A percentile compares a stretch with the other conserved stretches of the same genome.
Evolutionary conservation across 2,797 vertebrate species (phyloP).

Genomic region (Sebastes goodei): DNA sequence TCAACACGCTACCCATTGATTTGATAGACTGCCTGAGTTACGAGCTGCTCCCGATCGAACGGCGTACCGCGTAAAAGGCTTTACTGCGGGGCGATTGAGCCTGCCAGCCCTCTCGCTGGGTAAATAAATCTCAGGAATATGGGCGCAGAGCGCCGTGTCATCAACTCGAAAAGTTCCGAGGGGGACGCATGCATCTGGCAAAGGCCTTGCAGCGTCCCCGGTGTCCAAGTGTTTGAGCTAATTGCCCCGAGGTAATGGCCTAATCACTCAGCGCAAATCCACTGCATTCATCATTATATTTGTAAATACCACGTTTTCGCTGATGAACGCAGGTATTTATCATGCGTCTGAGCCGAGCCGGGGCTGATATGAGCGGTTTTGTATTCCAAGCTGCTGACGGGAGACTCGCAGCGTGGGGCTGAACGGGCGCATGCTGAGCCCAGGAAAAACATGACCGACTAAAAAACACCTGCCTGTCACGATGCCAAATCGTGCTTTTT

Average conservation of each 20-base stretch:
- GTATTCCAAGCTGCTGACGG: not conserved
- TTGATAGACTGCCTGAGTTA: slow-evolving; percentile 80
- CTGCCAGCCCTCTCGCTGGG: slow-evolving; percentile 64
- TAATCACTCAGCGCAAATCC: slow-evolving; percentile 60
- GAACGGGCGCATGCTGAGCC: slow-evolving; percentile 2
- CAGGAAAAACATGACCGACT: slow-evolving; percentile 20
- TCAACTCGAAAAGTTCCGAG: slow-evolving; percentile 48
- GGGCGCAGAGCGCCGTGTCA: slow-evolving; percentile 55
- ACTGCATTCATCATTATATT: slow-evolving; percentile 47
- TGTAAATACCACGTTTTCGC: slow-evolving; percentile 62
- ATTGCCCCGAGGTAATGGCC: slow-evolving; percentile 54
- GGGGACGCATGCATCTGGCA: slow-evolving; percentile 52
- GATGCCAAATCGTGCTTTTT: not conserved
- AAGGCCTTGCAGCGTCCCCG: slow-evolving; percentile 13
- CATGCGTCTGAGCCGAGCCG: slow-evolving; percentile 10
- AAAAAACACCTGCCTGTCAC: slow-evolving; percentile 2
- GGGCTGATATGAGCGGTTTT: slow-evolving; percentile 24
- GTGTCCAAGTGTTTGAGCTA: slow-evolving; percentile 40
- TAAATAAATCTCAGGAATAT: slow-evolving; percentile 78
- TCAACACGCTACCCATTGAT: slow-evolving; percentile 72
- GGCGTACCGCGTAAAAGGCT: slow-evolving; percentile 69
- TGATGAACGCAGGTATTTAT: slow-evolving; percentile 51
- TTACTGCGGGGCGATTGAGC: slow-evolving; percentile 67
- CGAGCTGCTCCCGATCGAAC: slow-evolving; percentile 72
- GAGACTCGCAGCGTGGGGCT: slow-evolving; percentile 17